phyloP scores from a whole-genome alignment of 2,113 vertebrate species.

The Vulpes ferrilata region DNA sequence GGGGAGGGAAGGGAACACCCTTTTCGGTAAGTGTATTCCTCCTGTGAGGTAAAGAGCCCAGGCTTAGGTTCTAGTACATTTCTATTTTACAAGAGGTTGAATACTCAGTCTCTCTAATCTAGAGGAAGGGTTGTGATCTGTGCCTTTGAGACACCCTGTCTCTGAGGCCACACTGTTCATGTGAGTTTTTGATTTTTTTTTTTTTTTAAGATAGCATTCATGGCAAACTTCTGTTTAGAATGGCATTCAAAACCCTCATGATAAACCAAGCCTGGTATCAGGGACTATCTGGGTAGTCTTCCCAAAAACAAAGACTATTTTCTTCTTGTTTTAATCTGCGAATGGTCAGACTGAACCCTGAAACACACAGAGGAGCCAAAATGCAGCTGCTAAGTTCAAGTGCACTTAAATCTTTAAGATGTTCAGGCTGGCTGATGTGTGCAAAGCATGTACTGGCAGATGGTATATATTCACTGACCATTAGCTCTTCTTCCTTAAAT shows the following conservation, averaged over 20 bases:
- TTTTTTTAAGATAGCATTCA: background rate
- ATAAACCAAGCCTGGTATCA: slow-evolving; percentile 19
- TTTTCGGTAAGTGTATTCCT: background rate
- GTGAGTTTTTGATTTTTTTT: background rate
- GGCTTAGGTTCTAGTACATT: slow-evolving; percentile 41
- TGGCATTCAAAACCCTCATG: background rate
- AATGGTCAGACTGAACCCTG: slow-evolving; percentile 29
- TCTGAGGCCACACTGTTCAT: background rate
- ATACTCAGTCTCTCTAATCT: background rate
- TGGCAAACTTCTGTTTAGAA: background rate
- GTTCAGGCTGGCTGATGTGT: slow-evolving; percentile 62
- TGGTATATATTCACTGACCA: slow-evolving; percentile 56
- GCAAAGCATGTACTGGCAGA: slow-evolving; percentile 16
- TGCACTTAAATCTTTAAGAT: slow-evolving; percentile 69
- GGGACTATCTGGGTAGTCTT: background rate
- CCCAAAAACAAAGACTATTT: background rate
- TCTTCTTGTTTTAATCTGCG: slow-evolving; percentile 15
- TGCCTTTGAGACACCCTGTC: background rate
- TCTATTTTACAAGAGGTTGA: slow-evolving; percentile 5
- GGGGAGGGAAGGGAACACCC: background rate
- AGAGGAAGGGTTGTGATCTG: background rate
- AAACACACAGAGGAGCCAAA: slow-evolving; percentile 36
- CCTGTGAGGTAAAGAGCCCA: background rate
- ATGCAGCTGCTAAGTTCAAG: slow-evolving; percentile 62
- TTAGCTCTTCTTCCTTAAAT: slow-evolving; percentile 60